Evolutionary conservation across 2,113 vertebrate species (phyloP).

Genomic region (Callithrix jacchus): DNA sequence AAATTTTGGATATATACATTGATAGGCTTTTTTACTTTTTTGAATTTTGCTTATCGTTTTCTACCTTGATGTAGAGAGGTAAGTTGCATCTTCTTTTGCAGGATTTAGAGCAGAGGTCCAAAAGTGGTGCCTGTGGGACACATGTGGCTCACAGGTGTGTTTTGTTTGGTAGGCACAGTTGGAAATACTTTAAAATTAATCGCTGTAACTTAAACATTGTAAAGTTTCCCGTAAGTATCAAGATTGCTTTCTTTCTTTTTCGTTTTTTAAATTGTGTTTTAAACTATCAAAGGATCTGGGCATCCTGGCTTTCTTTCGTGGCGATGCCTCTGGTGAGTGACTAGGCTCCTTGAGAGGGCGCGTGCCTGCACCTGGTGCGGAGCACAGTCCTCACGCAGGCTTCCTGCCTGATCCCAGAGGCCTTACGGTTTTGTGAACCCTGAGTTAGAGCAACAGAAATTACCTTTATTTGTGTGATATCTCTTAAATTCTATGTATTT

Average conservation of each 20-base stretch:
- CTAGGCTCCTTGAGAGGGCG: neutral
- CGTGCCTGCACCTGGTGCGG: rapidly evolving
- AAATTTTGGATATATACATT: neutral
- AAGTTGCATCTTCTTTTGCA: neutral
- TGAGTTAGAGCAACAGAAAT: neutral
- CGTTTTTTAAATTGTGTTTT: neutral
- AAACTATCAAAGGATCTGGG: neutral
- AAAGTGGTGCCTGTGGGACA: neutral
- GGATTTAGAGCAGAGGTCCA: neutral
- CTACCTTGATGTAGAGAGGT: neutral
- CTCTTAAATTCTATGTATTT: neutral
- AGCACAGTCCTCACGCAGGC: rapidly evolving
- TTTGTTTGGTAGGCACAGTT: neutral
- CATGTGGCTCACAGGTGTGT: neutral
- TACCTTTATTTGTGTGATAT: neutral
- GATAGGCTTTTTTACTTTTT: neutral
- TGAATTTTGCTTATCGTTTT: neutral
- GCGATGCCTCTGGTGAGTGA: neutral
- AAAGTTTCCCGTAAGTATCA: neutral
- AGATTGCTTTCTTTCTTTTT: neutral
- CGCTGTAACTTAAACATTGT: neutral
- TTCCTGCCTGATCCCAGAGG: neutral
- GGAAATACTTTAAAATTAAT: neutral
- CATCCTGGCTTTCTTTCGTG: neutral
- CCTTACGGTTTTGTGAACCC: neutral